A percentile compares a stretch with the other conserved stretches of the same genome.
phyloP scores from a whole-genome alignment of 1,140 invertebrate genomes.

The Capitella teleta region DNA sequence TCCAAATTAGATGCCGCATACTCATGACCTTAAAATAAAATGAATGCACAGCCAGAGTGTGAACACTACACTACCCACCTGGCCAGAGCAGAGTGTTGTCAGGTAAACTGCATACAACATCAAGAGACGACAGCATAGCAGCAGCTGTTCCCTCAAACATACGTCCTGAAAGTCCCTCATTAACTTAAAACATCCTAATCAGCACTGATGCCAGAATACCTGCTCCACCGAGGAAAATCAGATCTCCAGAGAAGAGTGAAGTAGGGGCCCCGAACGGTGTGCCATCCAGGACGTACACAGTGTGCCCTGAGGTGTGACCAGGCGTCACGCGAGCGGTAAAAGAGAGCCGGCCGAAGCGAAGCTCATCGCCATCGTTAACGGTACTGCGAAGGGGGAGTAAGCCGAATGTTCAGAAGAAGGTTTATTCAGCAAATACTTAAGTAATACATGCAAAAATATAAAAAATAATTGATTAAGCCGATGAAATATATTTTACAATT shows the following conservation, averaged over 20 bases:
- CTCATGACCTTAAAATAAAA: neutral
- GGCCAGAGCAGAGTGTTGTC: conserved; percentile 25
- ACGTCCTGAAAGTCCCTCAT: conserved; percentile 19
- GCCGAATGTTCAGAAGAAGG: too few relatives aligned
- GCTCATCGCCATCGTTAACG: conserved; percentile 16
- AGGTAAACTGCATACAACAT: conserved; percentile 16
- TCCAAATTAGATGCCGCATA: too few relatives aligned
- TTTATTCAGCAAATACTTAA: too few relatives aligned
- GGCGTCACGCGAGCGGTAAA: conserved; percentile 25
- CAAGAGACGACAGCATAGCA: conserved; percentile 25
- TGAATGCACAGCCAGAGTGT: too few relatives aligned
- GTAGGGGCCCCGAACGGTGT: conserved; percentile 18
- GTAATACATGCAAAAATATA: too few relatives aligned
- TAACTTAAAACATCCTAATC: neutral
- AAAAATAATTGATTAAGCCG: too few relatives aligned
- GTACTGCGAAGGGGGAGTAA: too few relatives aligned
- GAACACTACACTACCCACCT: conserved; percentile 20
- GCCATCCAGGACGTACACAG: conserved; percentile 27
- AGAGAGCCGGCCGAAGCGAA: conserved; percentile 23
- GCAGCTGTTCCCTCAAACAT: conserved; percentile 25
- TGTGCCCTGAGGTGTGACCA: conserved; percentile 31
- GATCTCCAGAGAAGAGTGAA: conserved; percentile 29
- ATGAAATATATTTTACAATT: too few relatives aligned
- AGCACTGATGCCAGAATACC: conserved; percentile 14
- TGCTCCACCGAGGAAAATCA: conserved; percentile 27